These are phyloP conservation scores for Mayetiola destructor DNA, from an alignment of 2,888 invertebrate genomes.

Conservation along the genomic window DNA sequence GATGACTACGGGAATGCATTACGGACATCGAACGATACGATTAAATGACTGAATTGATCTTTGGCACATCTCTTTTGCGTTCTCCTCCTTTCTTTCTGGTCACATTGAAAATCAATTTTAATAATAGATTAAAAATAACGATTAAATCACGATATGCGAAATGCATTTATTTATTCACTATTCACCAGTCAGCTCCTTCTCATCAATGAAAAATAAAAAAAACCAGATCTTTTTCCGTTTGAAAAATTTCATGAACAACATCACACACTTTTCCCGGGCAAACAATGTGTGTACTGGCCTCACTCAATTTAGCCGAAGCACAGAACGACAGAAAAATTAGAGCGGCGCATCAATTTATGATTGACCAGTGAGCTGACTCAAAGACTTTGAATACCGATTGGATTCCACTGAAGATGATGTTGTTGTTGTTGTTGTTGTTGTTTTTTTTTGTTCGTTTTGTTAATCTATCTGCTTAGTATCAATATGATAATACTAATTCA, in stretches of 20 bases:
- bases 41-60: background rate
- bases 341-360: constrained; percentile 5
- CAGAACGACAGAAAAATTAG: background rate
- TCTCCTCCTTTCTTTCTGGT: too few species aligned
- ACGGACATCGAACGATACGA: too few species aligned
- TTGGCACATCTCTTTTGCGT: background rate
- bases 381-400: too few species aligned
- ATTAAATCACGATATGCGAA: constrained; percentile 6
- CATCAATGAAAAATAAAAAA: too few species aligned
- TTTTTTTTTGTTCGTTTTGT: too few species aligned
- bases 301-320: background rate
- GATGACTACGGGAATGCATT: too few species aligned
- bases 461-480: too few species aligned
- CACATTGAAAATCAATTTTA: constrained; percentile 11
- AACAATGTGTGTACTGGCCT: background rate
- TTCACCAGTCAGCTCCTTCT: background rate
- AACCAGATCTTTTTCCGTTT: background rate
- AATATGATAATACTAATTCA: too few species aligned
- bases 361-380: too few species aligned
- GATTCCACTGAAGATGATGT: too few species aligned
- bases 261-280: background rate
- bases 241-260: background rate
- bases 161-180: background rate
- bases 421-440: too few species aligned
- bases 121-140: constrained; percentile 10